Base-by-base conservation (phyloP, 2,888 invertebrate species). In the Lasioglossum vierecki region DNA sequence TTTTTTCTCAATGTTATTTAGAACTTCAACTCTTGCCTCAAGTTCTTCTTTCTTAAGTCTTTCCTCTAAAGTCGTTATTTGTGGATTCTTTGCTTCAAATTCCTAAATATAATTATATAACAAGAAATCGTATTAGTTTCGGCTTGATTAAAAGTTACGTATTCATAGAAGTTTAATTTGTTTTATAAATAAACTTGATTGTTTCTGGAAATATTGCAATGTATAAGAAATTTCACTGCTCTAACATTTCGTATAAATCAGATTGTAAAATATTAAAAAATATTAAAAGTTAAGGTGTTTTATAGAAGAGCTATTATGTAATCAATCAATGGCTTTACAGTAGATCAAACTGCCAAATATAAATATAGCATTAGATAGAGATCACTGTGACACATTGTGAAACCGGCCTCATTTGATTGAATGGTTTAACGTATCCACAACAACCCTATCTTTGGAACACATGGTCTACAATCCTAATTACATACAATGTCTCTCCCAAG, bases 11-110 rank as follows among this genome's bases (percentile, higher is more conserved):
- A 97, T 96, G 84, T 95, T 96, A 90, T 97, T 97, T 82, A 99
- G 95, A 83, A 98, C 96, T 91, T 99, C 99, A 77, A 99, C 96
- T 92, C 97, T 97, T 18, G 97, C 97, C 92, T 99, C 99, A 26
- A 98, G 95, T 93, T 99, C 98, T 93, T 99, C 99, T 93, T 98
- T 98, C 72, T 96, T 95, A 44, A 98, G 95, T 95, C 98, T 99
- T 84, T 99, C 98, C 79, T 96, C 96, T 85, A 96, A 95, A 75
- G 96, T 96, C 74, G 95, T 96, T 2, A 96, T 91, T 76, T 95
- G 95, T 78, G 96, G 96, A 94, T 96, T 95, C 93, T 97, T 96
- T 91, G 95, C 95, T 91, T 99, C 98, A 95, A 98, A 98, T 84
- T 97, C 97, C 92, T 95, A 82, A 60, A 79, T 18, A 53, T 8